phyloP scores from a whole-genome alignment of 2,113 vertebrate species.

The Benitochromis conjunctus region DNA sequence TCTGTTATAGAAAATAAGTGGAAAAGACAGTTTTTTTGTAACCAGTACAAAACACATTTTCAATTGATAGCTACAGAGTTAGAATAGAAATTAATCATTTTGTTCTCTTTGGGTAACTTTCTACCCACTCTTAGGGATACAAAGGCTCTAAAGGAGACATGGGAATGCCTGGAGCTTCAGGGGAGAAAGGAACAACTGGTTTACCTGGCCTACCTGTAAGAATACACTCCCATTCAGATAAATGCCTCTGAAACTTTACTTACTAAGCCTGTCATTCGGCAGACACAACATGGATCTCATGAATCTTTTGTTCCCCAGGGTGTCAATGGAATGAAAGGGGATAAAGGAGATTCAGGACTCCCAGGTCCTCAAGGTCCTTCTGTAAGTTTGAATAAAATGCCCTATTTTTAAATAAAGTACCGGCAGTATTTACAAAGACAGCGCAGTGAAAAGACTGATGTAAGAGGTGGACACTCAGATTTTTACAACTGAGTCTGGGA shows the following conservation, averaged over 20 bases:
- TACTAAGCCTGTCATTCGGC: fast-evolving
- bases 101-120: fast-evolving
- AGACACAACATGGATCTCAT: not conserved
- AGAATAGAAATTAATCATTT: not conserved
- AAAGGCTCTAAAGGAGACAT: constrained; percentile 94
- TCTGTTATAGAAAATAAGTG: not conserved
- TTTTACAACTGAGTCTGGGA: not conserved
- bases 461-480: not conserved
- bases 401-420: not conserved
- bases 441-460: not conserved
- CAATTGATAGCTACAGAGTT: not conserved
- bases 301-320: constrained; percentile 71
- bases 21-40: not conserved
- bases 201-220: constrained; percentile 91
- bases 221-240: not conserved
- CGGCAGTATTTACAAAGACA: not conserved
- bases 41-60: not conserved
- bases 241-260: not conserved
- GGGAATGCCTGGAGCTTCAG: constrained; percentile 86
- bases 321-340: constrained; percentile 87
- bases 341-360: constrained; percentile 89
- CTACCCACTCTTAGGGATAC: constrained; percentile 76
- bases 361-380: constrained; percentile 90
- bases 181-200: constrained; percentile 91
- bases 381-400: constrained; percentile 71